These are phyloP conservation scores for Taurulus bubalis DNA, from an alignment of 2,113 vertebrate species.

Conservation along the genomic window DNA sequence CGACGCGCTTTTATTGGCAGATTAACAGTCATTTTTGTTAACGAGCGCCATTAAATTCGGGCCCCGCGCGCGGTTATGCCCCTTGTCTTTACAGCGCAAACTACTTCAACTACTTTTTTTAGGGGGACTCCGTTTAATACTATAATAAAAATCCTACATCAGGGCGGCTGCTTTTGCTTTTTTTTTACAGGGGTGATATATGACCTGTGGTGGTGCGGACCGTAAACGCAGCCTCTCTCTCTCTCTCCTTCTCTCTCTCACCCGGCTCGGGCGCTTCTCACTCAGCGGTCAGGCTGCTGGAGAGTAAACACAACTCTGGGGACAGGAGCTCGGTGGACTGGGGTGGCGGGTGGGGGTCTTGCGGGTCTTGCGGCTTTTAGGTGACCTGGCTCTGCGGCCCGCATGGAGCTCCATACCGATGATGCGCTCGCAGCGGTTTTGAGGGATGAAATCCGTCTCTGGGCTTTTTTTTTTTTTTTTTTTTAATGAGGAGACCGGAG, in stretches of 20 bases:
- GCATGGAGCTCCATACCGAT: not conserved
- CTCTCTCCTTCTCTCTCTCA: conserved; percentile 35
- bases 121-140: conserved; percentile 80
- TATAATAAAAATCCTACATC: conserved; percentile 87
- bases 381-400: not conserved
- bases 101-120: conserved; percentile 81
- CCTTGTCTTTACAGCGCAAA: conserved; percentile 81
- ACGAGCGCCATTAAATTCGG: conserved; percentile 79
- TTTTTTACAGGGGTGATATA: conserved; percentile 90
- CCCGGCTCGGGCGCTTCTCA: conserved; percentile 50
- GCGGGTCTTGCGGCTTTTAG: not conserved
- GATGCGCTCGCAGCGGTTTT: not conserved
- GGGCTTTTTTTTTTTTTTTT: not conserved
- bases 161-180: conserved; percentile 83
- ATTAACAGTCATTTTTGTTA: conserved; percentile 82
- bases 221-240: conserved; percentile 69
- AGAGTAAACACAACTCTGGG: conserved; percentile 46
- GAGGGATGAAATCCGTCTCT: conserved; percentile 7
- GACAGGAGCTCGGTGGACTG: conserved; percentile 7
- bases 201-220: conserved; percentile 81
- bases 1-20: conserved; percentile 74
- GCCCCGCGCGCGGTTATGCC: conserved; percentile 62
- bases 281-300: conserved; percentile 46
- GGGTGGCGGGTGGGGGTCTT: not conserved
- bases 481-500: conserved; percentile 19